Evolutionary conservation across 2,888 invertebrate genomes (phyloP), one percentile per base, ranked within the genome.

Genomic region (Seira ritae): DNA sequence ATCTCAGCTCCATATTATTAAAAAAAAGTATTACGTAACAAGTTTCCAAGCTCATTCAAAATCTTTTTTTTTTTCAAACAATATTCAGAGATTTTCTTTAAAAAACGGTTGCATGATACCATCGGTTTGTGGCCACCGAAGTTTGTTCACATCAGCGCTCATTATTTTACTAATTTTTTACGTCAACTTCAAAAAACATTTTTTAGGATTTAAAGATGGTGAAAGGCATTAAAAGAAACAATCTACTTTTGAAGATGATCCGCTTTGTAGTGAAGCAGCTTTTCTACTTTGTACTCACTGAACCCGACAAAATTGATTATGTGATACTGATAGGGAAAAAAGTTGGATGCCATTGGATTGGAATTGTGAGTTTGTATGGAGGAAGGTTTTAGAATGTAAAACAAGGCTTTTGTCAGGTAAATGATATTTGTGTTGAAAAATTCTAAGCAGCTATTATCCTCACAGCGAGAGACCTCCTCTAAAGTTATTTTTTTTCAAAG

Each of bases 221-320:
- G 31, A 31, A 31, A 31, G 8, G 8, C 8, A 4, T 31, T 2
- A 8, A 50, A 50, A 50, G 50, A n/a, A 50, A 15, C 20, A 65
- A 65, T 65, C 20, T 17, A 17, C 19, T 65, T 65, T 67, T 67
- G 55, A 73, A 76, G 78, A 75, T 78, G 78, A 83, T 83, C 83
- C 83, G 78, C 83, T 83, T 83, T 70, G 69, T 70, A 74, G 74
- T 69, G 62, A 76, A 67, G 72, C 62, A 68, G 77, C 73, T 72
- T 83, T 78, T 79, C 74, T 42, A 66, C 78, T 50, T 72, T 20
- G 62, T 74, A 74, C 70, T 66, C 66, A 22, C 24, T 79, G 73
- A 83, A 83, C 83, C 74, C 37, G 42, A 79, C 31, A 73, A 73
- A 83, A 83, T 83, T 83, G 83, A 78, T 75, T 62, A 70, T 74